Conservation (phyloP, 2,797 vertebrate species). For the Centropyge bicolor region DNA sequence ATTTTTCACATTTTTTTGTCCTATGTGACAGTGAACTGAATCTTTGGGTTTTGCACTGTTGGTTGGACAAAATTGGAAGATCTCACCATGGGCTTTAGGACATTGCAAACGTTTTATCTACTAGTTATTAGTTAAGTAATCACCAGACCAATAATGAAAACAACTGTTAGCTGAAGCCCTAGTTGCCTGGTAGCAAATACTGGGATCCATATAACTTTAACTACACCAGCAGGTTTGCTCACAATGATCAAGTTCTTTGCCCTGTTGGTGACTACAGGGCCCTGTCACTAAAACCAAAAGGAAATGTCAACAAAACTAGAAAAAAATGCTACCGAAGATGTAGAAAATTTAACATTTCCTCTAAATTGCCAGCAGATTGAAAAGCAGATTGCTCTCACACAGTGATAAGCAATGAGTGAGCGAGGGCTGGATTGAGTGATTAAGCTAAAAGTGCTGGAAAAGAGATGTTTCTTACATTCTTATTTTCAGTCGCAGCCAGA, state of each 20-base stretch:
- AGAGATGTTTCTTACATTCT: conserved; percentile 13
- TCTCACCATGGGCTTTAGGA: background rate
- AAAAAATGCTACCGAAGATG: background rate
- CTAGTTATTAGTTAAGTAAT: too few species aligned
- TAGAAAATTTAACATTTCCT: conserved; percentile 12
- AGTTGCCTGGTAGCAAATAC: background rate
- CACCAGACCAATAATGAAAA: background rate
- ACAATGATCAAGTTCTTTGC: background rate
- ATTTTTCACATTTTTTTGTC: too few species aligned
- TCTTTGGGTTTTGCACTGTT: background rate
- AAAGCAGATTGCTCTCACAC: conserved; percentile 14
- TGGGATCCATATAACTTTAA: too few species aligned
- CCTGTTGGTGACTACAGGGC: background rate
- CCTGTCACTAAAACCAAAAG: background rate
- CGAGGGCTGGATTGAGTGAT: conserved; percentile 22
- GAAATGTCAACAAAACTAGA: background rate
- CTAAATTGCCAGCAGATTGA: conserved; percentile 26
- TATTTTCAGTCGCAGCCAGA: conserved; percentile 3
- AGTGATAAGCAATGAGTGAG: conserved; percentile 30
- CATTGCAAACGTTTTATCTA: too few species aligned
- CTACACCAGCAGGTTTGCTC: too few species aligned
- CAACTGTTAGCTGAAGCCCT: background rate
- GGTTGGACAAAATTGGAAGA: background rate
- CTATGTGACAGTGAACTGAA: background rate
- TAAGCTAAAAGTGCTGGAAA: conserved; percentile 34